These are phyloP conservation scores for Thermophis baileyi DNA, from an alignment of 2,113 vertebrate species.

Conservation along the genomic window DNA sequence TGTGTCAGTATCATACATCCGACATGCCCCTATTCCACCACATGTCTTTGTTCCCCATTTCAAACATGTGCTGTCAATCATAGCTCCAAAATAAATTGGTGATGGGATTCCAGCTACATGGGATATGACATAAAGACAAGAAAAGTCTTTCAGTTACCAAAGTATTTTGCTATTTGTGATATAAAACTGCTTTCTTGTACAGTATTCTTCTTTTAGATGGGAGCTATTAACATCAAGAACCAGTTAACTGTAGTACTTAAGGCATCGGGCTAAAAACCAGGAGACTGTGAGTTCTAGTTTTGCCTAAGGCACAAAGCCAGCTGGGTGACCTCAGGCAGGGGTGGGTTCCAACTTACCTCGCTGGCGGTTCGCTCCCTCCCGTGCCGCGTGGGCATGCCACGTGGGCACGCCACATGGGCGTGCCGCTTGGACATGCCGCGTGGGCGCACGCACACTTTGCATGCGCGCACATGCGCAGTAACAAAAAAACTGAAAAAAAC, in stretches of 20 bases:
- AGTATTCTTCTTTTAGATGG: neutral
- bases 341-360: no score
- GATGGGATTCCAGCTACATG: slow-evolving; percentile 88
- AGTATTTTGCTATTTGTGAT: neutral
- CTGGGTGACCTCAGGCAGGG: neutral
- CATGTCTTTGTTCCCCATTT: slow-evolving; percentile 85
- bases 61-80: slow-evolving; percentile 89
- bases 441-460: no score
- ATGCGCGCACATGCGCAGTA: no score
- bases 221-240: neutral
- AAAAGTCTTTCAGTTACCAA: accelerated
- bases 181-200: neutral
- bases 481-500: no score
- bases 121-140: neutral
- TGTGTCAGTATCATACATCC: slow-evolving; percentile 75
- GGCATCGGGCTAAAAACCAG: neutral
- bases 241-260: neutral
- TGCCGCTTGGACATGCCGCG: no score
- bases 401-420: no score
- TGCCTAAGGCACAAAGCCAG: neutral
- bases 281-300: neutral
- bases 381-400: no score
- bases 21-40: slow-evolving; percentile 80
- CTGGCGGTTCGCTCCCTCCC: no score
- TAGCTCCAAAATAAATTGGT: slow-evolving; percentile 89